Conservation (phyloP, 2,797 vertebrate species). For the Eidolon dupreanum region DNA sequence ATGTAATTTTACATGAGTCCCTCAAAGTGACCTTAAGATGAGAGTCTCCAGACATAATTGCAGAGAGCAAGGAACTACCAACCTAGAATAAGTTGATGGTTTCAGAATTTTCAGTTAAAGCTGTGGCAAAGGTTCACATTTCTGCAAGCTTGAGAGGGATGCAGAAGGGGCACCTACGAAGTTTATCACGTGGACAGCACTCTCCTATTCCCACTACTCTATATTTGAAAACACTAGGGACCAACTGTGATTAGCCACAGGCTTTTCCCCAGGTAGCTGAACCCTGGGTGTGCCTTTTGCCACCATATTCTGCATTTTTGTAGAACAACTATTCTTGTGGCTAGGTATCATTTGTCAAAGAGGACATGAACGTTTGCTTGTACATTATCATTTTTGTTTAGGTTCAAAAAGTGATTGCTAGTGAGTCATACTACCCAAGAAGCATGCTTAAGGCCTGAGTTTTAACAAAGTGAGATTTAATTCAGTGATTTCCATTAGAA, state of each 20-base stretch:
- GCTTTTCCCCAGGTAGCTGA: not conserved
- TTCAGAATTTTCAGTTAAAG: slow-evolving; percentile 72
- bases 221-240: not conserved
- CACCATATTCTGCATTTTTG: not conserved
- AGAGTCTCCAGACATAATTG: slow-evolving; percentile 59
- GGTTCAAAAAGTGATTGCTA: not conserved
- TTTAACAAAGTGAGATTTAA: slow-evolving; percentile 44
- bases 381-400: slow-evolving; percentile 41
- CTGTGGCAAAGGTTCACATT: not conserved
- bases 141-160: not conserved
- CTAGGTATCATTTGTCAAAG: not conserved
- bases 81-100: slow-evolving; percentile 61
- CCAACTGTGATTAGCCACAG: not conserved
- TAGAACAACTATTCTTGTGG: not conserved
- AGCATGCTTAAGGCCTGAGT: not conserved
- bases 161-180: not conserved
- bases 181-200: not conserved
- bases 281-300: slow-evolving; percentile 2
- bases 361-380: not conserved
- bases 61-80: slow-evolving; percentile 60
- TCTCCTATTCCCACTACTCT: not conserved
- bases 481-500: not conserved
- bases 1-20: slow-evolving; percentile 53
- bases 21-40: slow-evolving; percentile 69
- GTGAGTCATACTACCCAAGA: not conserved